A percentile compares a stretch with the other conserved stretches of the same genome.
These are phyloP conservation scores for Macropus fuliginosus DNA, from an alignment of 2,797 vertebrate genomes.

Conservation along the genomic window DNA sequence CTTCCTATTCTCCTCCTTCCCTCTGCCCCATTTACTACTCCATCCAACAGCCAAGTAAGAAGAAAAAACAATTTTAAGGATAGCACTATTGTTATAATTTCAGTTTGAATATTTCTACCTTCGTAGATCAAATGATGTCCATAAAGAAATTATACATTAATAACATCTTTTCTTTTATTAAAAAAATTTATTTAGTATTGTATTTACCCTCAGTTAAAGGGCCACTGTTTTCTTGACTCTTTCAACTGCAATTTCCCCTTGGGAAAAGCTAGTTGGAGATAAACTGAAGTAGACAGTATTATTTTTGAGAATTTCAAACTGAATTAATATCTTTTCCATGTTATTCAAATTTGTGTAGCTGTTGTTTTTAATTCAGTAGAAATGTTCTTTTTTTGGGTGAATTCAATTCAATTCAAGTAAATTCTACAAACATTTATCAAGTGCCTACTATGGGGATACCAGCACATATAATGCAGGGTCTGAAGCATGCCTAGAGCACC, in stretches of 20 bases:
- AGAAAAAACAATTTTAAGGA: constrained; percentile 16
- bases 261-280: not conserved
- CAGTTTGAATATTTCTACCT: constrained; percentile 2
- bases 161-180: not conserved
- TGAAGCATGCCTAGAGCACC: too few relatives aligned
- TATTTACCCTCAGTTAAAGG: not conserved
- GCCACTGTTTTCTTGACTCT: not conserved
- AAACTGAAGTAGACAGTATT: not conserved
- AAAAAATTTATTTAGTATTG: too few relatives aligned
- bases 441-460: not conserved
- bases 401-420: not conserved
- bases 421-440: not conserved
- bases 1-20: not conserved
- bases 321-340: not conserved
- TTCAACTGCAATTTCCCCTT: not conserved
- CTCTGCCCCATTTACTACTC: not conserved
- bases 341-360: not conserved
- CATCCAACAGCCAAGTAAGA: not conserved
- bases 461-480: too few relatives aligned
- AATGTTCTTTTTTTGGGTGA: not conserved
- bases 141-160: not conserved
- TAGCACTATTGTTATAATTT: not conserved
- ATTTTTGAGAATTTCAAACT: not conserved
- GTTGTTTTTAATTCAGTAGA: not conserved
- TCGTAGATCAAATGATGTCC: not conserved